Conservation (phyloP, 2,888 invertebrate species). For the Endotricha flammealis region DNA sequence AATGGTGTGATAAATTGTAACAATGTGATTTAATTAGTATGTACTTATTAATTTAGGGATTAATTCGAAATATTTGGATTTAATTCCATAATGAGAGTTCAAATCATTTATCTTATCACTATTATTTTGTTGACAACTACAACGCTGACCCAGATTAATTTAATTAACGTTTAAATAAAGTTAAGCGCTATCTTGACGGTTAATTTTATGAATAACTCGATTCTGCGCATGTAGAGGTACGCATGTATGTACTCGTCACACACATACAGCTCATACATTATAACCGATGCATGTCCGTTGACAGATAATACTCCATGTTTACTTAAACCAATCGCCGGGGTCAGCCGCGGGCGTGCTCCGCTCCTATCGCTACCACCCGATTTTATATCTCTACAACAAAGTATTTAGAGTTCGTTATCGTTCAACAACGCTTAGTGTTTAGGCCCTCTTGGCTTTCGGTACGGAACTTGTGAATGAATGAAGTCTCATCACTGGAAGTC, state of each 20-base stretch:
- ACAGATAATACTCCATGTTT: slow-evolving; percentile 77
- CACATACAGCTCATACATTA: slow-evolving; percentile 45
- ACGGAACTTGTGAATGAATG: slow-evolving; percentile 70
- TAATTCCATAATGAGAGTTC: not conserved
- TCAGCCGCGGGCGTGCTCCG: slow-evolving; percentile 49
- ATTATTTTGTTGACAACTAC: slow-evolving; percentile 16
- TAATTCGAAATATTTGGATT: too few species aligned
- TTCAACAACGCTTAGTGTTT: slow-evolving; percentile 37
- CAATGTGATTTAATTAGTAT: too few species aligned
- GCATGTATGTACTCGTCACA: slow-evolving; percentile 44
- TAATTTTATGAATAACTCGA: slow-evolving; percentile 61
- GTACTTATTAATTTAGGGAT: too few species aligned
- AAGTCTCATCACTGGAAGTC: slow-evolving; percentile 69
- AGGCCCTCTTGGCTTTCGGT: slow-evolving; percentile 47
- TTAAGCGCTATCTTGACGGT: slow-evolving; percentile 35
- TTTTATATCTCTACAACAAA: slow-evolving; percentile 36
- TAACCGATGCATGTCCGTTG: slow-evolving; percentile 67
- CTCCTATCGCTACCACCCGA: slow-evolving; percentile 31
- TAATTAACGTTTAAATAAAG: slow-evolving; percentile 29
- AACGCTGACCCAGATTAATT: slow-evolving; percentile 41
- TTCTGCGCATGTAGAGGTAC: slow-evolving; percentile 17
- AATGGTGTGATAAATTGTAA: too few species aligned
- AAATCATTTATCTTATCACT: slow-evolving; percentile 14
- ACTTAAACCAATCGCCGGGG: slow-evolving; percentile 74
- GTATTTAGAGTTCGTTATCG: slow-evolving; percentile 54